Percentiles rank a stretch among this genome's conserved stretches.
These are phyloP conservation scores for Lacanobia wlatinum DNA, from an alignment of 2,888 invertebrate genomes.

Conservation along the genomic window DNA sequence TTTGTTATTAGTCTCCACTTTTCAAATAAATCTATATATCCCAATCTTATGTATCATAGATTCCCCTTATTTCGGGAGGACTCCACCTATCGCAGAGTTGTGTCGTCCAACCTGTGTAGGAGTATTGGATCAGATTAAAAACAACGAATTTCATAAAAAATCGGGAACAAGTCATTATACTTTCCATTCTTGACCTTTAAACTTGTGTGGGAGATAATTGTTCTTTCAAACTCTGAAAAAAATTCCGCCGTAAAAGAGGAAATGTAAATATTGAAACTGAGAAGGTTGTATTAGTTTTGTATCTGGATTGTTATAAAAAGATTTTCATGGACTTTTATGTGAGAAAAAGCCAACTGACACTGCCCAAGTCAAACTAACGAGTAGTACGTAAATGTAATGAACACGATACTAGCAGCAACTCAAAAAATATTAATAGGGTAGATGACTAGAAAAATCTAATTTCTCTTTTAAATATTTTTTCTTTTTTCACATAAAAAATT, in stretches of 20 bases:
- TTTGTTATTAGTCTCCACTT: neutral
- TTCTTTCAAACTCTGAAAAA: constrained; percentile 10
- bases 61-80: too few relatives aligned
- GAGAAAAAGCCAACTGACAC: neutral
- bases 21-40: too few relatives aligned
- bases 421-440: too few relatives aligned
- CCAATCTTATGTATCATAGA: too few relatives aligned
- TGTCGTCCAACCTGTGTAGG: too few relatives aligned
- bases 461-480: too few relatives aligned
- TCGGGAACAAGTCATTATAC: neutral
- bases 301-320: neutral
- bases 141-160: constrained; percentile 3
- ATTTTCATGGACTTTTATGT: neutral
- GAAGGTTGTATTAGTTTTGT: neutral
- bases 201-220: constrained; percentile 12
- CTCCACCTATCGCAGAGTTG: too few relatives aligned
- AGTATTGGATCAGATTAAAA: neutral
- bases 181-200: constrained; percentile 40
- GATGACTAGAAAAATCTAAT: too few relatives aligned
- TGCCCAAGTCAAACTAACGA: neutral
- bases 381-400: neutral
- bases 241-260: neutral
- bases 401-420: too few relatives aligned
- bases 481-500: too few relatives aligned
- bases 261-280: constrained; percentile 21